Percentiles rank a stretch among this genome's conserved stretches.
phyloP scores from a whole-genome alignment of 2,888 invertebrate species.

The Metacarcinus magister region DNA sequence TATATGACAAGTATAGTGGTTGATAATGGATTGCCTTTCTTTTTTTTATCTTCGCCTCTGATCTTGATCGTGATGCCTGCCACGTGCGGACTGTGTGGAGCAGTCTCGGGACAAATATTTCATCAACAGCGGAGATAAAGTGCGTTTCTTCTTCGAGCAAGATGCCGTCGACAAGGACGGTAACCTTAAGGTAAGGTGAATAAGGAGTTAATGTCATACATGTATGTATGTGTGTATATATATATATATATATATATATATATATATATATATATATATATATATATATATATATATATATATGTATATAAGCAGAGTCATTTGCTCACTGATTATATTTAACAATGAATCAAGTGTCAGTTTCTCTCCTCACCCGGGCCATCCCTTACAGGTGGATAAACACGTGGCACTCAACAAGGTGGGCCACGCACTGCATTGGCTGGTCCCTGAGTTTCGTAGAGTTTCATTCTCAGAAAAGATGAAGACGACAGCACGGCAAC shows the following conservation, averaged over 20 bases:
- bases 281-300: not conserved
- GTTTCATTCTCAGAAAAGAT: slow-evolving; percentile 94
- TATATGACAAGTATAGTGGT: not conserved
- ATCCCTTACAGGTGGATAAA: slow-evolving; percentile 90
- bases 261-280: slow-evolving; percentile 49
- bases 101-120: slow-evolving; percentile 92
- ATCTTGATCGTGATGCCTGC: not conserved
- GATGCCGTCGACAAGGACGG: slow-evolving; percentile 91
- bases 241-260: slow-evolving; percentile 51
- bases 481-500: slow-evolving; percentile 89
- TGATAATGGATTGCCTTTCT: not conserved
- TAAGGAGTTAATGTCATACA: not conserved
- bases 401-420: slow-evolving; percentile 88
- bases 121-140: slow-evolving; percentile 95
- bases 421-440: slow-evolving; percentile 94
- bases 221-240: not conserved
- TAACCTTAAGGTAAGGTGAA: slow-evolving; percentile 88
- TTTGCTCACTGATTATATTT: too few relatives aligned
- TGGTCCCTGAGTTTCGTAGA: slow-evolving; percentile 91
- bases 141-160: slow-evolving; percentile 95
- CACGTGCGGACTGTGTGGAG: slow-evolving; percentile 69
- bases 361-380: not conserved
- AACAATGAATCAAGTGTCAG: not conserved
- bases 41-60: not conserved
- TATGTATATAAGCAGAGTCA: not conserved